Conservation (phyloP, 2,888 invertebrate genomes). For the Diachrysia chrysitis region DNA sequence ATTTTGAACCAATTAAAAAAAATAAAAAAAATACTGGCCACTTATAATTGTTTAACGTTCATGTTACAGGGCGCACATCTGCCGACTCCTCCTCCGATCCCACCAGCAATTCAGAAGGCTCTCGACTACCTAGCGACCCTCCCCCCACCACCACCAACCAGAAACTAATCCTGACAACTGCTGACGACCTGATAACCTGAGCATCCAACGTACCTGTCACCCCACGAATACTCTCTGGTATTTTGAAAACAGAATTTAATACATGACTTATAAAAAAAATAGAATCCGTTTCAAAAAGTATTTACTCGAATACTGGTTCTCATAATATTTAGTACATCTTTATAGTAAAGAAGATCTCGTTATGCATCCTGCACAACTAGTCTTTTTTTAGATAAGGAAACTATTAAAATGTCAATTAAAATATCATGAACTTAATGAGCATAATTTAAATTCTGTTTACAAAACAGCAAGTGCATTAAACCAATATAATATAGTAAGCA, state of each 20-base stretch:
- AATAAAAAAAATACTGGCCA: no score
- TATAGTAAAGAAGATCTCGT: constrained; percentile 49
- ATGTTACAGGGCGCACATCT: constrained; percentile 91
- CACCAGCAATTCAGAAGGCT: constrained; percentile 93
- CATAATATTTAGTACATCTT: constrained; percentile 21
- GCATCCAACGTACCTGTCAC: constrained; percentile 62
- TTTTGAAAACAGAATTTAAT: constrained; percentile 69
- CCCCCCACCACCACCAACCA: constrained; percentile 86
- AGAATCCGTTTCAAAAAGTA: background rate
- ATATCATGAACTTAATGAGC: constrained; percentile 32
- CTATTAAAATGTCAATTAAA: constrained; percentile 11
- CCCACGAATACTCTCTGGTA: constrained; percentile 66
- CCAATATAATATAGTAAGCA: constrained; percentile 67
- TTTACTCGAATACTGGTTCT: constrained; percentile 6
- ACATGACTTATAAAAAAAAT: background rate
- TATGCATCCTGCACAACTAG: constrained; percentile 39
- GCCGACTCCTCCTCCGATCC: constrained; percentile 93
- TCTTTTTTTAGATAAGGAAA: constrained; percentile 45
- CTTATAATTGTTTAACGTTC: constrained; percentile 6
- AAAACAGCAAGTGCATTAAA: constrained; percentile 70
- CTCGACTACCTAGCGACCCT: constrained; percentile 92
- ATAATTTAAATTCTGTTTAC: constrained; percentile 65
- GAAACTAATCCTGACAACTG: constrained; percentile 61
- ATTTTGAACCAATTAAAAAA: no score
- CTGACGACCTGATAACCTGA: constrained; percentile 50